Evolutionary conservation across 2,113 vertebrate genomes (phyloP).

Genomic region (Xyrauchen texanus): DNA sequence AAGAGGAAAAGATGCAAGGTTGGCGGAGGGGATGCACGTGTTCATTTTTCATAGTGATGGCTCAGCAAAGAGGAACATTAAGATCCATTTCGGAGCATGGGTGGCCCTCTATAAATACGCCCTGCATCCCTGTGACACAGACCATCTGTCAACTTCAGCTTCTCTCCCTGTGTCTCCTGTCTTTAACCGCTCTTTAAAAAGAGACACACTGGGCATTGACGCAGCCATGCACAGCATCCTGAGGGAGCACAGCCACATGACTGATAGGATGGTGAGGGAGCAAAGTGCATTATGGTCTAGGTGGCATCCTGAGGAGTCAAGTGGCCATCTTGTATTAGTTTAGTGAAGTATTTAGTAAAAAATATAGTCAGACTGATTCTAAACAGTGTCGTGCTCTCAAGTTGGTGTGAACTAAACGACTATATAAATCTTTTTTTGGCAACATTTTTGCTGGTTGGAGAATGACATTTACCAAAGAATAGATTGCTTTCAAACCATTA

Average conservation of each 20-base stretch:
- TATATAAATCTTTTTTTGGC: too few relatives aligned
- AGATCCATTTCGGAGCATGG: conserved; percentile 6
- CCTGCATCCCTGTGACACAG: conserved; percentile 13
- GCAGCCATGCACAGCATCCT: background rate
- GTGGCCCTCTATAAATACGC: conserved; percentile 37
- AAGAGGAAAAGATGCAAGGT: conserved; percentile 29
- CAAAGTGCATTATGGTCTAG: background rate
- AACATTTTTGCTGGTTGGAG: too few relatives aligned
- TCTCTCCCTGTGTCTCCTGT: conserved; percentile 15
- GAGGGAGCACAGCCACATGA: background rate
- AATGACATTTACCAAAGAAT: too few relatives aligned
- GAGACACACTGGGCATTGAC: background rate
- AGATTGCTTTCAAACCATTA: too few relatives aligned
- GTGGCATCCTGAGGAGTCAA: conserved; percentile 21
- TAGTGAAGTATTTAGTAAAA: background rate
- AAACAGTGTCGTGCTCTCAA: too few relatives aligned
- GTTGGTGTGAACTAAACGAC: background rate
- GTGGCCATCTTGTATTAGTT: conserved; percentile 12
- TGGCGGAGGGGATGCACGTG: conserved; percentile 23
- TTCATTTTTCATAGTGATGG: conserved; percentile 43
- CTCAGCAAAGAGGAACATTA: conserved; percentile 32
- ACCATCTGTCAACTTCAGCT: conserved; percentile 46
- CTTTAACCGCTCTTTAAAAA: conserved; percentile 31
- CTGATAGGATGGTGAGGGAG: background rate
- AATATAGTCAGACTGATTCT: background rate